These are phyloP conservation scores for Rhodeus uyekii DNA, from an alignment of 2,797 vertebrate genomes.

Conservation along the genomic window DNA sequence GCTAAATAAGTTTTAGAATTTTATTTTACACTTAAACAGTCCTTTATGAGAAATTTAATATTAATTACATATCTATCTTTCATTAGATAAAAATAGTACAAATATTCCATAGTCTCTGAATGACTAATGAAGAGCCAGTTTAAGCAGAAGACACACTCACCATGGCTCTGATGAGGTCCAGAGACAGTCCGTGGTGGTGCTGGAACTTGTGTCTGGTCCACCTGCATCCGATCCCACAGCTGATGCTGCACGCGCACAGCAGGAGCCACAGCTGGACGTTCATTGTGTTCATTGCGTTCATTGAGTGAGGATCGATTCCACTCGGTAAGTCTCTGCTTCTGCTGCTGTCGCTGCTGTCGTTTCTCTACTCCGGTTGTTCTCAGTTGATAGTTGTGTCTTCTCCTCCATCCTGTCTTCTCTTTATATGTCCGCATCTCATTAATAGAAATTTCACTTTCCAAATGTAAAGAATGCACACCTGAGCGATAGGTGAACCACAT, in stretches of 20 bases:
- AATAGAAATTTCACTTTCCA: conserved; percentile 31
- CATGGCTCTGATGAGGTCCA: conserved; percentile 59
- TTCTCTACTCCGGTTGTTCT: background rate
- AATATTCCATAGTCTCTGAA: no score
- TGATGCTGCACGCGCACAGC: conserved; percentile 28
- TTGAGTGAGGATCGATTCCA: background rate
- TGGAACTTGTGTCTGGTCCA: conserved; percentile 66
- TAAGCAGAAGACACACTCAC: conserved; percentile 46
- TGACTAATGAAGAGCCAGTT: no score
- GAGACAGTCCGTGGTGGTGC: conserved; percentile 45
- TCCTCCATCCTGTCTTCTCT: conserved; percentile 12
- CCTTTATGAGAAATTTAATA: no score
- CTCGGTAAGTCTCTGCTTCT: background rate
- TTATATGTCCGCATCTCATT: background rate
- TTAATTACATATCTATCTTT: no score
- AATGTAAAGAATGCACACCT: background rate
- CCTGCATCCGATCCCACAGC: conserved; percentile 56
- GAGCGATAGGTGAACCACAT: background rate
- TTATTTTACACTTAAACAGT: background rate
- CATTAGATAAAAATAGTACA: no score
- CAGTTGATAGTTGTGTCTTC: background rate
- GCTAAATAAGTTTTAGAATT: background rate
- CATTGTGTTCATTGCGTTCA: background rate
- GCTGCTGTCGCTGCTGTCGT: background rate
- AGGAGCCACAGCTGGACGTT: conserved; percentile 7